Evolutionary conservation across 2,797 vertebrate species (phyloP).

Genomic region (Florisuga fusca): DNA sequence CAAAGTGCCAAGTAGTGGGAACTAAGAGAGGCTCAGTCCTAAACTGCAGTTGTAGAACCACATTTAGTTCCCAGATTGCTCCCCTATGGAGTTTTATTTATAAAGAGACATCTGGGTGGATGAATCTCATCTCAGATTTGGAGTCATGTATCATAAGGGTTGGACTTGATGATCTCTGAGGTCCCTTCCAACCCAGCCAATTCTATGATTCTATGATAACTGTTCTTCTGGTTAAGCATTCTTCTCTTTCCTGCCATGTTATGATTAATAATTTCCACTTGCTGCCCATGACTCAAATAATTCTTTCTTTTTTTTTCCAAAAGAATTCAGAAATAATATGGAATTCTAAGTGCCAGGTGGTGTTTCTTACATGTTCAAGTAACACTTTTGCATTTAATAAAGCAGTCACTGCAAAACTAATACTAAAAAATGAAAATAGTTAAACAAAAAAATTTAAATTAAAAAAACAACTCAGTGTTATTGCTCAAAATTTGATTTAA

Average conservation of each 20-base stretch:
- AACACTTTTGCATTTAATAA: neutral
- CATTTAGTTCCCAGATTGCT: neutral
- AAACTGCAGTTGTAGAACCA: neutral
- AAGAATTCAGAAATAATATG: neutral
- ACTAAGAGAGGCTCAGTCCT: neutral
- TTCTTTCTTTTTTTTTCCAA: neutral
- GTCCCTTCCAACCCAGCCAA: too few relatives aligned
- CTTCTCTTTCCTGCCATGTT: neutral
- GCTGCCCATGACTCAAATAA: neutral
- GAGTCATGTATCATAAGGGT: neutral
- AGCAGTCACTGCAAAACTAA: constrained; percentile 17
- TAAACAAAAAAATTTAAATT: neutral
- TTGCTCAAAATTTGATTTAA: constrained; percentile 20
- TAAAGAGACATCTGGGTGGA: neutral
- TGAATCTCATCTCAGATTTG: neutral
- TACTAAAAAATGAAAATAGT: neutral
- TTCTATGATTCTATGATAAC: too few relatives aligned
- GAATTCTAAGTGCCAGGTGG: constrained; percentile 15
- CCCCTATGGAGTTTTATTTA: neutral
- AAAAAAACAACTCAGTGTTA: neutral
- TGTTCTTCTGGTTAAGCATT: neutral
- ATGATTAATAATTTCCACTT: constrained; percentile 15
- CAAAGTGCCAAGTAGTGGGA: neutral
- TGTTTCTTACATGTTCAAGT: constrained; percentile 3
- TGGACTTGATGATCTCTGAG: too few relatives aligned